Evolutionary conservation across 2,888 invertebrate species (phyloP), one percentile per base, ranked within the genome.

Genomic region (Coremacera marginata): DNA sequence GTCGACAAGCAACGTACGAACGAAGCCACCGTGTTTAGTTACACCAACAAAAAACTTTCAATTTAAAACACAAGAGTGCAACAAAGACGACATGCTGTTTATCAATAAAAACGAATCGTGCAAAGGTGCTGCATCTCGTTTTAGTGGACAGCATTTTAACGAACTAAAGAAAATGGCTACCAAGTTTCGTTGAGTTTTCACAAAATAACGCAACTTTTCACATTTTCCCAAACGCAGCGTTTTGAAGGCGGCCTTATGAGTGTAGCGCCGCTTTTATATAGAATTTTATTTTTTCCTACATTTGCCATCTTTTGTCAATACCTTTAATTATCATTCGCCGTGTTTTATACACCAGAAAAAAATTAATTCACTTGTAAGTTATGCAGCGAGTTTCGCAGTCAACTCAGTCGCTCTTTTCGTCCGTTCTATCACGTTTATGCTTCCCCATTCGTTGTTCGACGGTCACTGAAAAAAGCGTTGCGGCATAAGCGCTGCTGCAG

Each of bases 91-190:
- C 44, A 44, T 44, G 44, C 44, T 44, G 44, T 16, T 14, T 27
- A 5, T 8, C 9, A n/a, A 25, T 31, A 16, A 49, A 49, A 49
- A 49, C 68, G 68, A 68, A 51, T 8, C 7, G n/a, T 11, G 51
- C 25, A 27, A 14, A 55, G 55, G 34, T 8, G n/a, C n/a, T 52
- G 34, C 57, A 60, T 25, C 57, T 60, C 57, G 19, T 9, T 71
- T 71, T 37, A 44, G 44, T 44, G 57, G 22, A 37, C 37, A 37
- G 22, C 7, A 16, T 22, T 73, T 73, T 1, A 73, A 73, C 73
- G 72, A 65, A 73, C 5, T 3, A 27, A 51, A 65, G 63, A 81
- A 81, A 80, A 81, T 81, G 81, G 81, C 81, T 76, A 79, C 78
- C 75, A 68, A 9, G 71, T 65, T 80, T 81, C 80, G 81, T 77